Evolutionary conservation across 2,113 vertebrate species (phyloP), one percentile per base, ranked within the genome.

Genomic region (Phodopus roborovskii): DNA sequence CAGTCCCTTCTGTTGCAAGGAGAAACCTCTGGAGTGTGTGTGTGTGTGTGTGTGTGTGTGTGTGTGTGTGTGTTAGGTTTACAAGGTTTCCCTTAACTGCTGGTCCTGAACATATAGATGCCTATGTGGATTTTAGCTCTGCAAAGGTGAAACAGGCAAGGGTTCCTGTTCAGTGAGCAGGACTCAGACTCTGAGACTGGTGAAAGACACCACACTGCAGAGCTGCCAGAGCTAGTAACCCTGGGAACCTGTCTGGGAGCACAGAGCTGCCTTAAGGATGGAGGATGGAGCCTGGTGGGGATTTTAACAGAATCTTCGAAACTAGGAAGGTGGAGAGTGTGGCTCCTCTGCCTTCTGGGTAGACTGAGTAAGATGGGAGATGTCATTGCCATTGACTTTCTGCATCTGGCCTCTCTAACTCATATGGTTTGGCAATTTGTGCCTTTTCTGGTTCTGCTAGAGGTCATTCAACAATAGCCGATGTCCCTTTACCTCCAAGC

Each of bases 41-140:
- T 78, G 30, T 48, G 42, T 78, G 75, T 33, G 75, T 39, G n/a
- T 78, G 48, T 50, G 75, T 78, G 24, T 26, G 42, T 45, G 26
- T 48, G 30, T 33, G 45, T 53, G 33, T 58, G 33, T 20, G 33
- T n/a, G 3, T 58, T 74, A 17, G n/a, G 24, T 74, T 74, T 36
- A 88, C 53, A 83, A 91, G 53, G n/a, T 66, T 84, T 91, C 77
- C 45, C 56, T 78, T 58, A 84, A 22, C 24, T 73, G n/a, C 75
- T 30, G 53, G 84, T 62, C 30, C 42, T 12, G 42, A 36, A 60
- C n/a, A 56, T 50, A 75, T 9, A 0, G 5, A 45, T 39, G 64
- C 36, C 81, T 56, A 20, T 45, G 64, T 74, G n/a, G 19, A n/a
- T 70, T 95, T 86, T 62, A 71, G 93, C 50, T 82, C 53, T 86